Evolutionary conservation across 2,888 invertebrate species (phyloP), one percentile per base, ranked within the genome.

Genomic region (Eupithecia centaureata): DNA sequence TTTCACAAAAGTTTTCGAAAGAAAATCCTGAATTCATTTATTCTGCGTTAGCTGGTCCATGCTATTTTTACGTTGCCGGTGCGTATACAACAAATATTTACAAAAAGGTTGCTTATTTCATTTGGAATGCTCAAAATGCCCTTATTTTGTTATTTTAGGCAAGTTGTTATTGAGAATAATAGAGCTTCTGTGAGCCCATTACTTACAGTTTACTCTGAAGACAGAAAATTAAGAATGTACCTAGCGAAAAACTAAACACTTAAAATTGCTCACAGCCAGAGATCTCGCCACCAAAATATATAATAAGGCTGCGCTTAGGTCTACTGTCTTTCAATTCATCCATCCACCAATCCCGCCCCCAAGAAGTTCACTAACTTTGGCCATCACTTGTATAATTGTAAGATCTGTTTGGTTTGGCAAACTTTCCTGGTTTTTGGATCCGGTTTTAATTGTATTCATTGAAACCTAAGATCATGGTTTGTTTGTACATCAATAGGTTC

Each of bases 51-150:
- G 15, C 28, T 54, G 54, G 54, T 54, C n/a, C 54, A 28, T 28
- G 54, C 54, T 56, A 56, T 56, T 56, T 30, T 15, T 56, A 56
- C 54, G 54, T 56, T 56, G 4, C 18, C 54, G 54, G 54, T 56
- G n/a, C 28, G 54, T 56, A n/a, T 27, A 52, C n/a, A n/a, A 56
- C 0, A 12, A 28, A 30, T n/a, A 54, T 28, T 56, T 56, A 56
- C 13, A 10, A 22, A 38, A 47, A 47, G 15, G 27, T 52, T 52
- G 27, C 15, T 27, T 27, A 5, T 15, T 27, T 52, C 52, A 52
- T 52, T 25, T 52, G 22, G 22, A 22, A 22, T 47, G 42, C 42
- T 42, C 2, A 18, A 2, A 0, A 18, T 8, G 42, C 22, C 22
- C 47, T 18, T 22, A 47, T 22, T 18, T 47, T 12, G n/a, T n/a